Evolutionary conservation across 2,888 invertebrate species (phyloP).

Genomic region (Apotomis betuletana): DNA sequence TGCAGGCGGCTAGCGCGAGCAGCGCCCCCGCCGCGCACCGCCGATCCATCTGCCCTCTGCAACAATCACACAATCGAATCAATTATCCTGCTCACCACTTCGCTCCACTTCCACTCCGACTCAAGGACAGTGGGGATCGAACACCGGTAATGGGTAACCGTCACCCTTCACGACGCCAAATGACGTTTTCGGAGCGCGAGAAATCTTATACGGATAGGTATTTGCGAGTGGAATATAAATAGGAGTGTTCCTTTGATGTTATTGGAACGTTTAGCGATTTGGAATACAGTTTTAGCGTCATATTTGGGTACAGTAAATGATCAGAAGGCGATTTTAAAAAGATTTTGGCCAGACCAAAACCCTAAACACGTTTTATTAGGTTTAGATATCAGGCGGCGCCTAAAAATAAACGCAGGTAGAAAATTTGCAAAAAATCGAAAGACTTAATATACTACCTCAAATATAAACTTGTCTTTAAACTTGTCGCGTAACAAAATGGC

Average conservation of each 20-base stretch:
- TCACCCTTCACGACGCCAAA: constrained; percentile 30
- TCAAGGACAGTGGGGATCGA: constrained; percentile 40
- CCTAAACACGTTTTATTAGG: neutral
- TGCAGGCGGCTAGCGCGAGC: constrained; percentile 80
- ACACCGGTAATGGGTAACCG: constrained; percentile 38
- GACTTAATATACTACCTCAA: neutral
- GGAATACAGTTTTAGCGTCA: too few species aligned
- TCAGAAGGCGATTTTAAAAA: neutral
- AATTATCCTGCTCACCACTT: constrained; percentile 50
- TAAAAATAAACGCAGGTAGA: constrained; percentile 36
- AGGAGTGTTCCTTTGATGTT: too few species aligned
- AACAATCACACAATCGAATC: constrained; percentile 67
- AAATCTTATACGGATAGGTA: constrained; percentile 1
- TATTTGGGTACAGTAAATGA: too few species aligned
- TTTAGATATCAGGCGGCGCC: constrained; percentile 3
- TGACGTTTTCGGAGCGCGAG: constrained; percentile 18
- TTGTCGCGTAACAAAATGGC: neutral
- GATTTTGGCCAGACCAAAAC: neutral
- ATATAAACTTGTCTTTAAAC: neutral
- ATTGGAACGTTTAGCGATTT: too few species aligned
- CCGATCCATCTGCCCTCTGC: constrained; percentile 80
- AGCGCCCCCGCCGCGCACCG: constrained; percentile 82
- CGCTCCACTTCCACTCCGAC: constrained; percentile 31
- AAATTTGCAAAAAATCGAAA: constrained; percentile 13
- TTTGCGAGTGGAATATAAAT: too few species aligned